phyloP scores from a whole-genome alignment of 1,140 invertebrate genomes.

The Melanaphis sacchari region DNA sequence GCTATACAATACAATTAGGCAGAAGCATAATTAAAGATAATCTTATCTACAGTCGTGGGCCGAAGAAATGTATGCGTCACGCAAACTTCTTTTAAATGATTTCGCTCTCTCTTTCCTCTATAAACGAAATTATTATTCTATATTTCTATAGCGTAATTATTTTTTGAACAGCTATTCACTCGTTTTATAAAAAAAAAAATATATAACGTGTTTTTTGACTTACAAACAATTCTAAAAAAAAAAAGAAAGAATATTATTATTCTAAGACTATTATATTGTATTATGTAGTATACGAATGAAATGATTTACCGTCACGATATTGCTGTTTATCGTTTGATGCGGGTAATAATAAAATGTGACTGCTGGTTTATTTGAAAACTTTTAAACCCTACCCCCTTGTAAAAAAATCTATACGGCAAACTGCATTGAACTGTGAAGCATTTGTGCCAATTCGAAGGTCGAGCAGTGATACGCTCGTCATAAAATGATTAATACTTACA shows the following conservation, averaged over 20 bases:
- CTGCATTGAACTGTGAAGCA: neutral
- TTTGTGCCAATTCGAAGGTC: neutral
- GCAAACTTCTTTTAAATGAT: neutral
- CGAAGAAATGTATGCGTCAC: neutral
- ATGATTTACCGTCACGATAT: neutral
- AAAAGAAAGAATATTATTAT: no score
- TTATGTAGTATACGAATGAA: neutral
- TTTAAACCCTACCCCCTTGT: neutral
- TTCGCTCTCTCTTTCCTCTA: neutral
- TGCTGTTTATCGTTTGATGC: neutral
- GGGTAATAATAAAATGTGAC: neutral
- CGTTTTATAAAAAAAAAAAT: neutral
- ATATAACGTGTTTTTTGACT: neutral
- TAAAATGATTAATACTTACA: conserved; percentile 5
- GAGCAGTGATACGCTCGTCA: neutral
- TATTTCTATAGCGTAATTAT: neutral
- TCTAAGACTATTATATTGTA: no score
- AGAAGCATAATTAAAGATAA: no score
- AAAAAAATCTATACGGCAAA: neutral
- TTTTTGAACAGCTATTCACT: neutral
- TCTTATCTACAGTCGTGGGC: neutral
- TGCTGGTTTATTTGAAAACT: neutral
- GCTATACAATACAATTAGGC: no score
- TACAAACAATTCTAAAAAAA: neutral
- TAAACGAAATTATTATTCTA: neutral